phyloP scores from a whole-genome alignment of 23 tunicate genomes.

The Aplidium turbinatum region DNA sequence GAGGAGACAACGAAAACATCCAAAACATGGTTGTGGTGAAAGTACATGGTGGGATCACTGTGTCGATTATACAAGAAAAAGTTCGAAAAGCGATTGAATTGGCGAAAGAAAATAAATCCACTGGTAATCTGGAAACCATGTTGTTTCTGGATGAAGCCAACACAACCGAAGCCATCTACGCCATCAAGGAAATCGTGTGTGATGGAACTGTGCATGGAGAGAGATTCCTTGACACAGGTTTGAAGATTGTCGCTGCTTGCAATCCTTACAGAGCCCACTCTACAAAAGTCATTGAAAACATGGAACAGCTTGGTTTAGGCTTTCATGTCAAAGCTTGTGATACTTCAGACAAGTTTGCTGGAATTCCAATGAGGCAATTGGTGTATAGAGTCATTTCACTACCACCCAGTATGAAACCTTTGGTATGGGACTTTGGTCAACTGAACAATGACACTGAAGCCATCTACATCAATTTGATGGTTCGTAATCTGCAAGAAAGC shows the following conservation, averaged over 20 bases:
- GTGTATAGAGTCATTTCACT: conserved; percentile 62
- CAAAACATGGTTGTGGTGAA: conserved; percentile 44
- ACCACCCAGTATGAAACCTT: conserved; percentile 80
- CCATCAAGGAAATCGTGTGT: conserved; percentile 76
- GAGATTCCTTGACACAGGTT: conserved; percentile 41
- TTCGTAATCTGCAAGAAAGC: conserved; percentile 29
- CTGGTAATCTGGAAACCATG: conserved; percentile 31
- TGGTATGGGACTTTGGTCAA: conserved; percentile 87
- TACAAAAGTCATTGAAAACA: conserved; percentile 28
- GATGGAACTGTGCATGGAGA: conserved; percentile 45
- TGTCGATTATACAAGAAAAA: conserved; percentile 19
- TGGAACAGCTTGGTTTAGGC: conserved; percentile 73
- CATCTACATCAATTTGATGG: conserved; percentile 64
- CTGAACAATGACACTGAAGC: conserved; percentile 54
- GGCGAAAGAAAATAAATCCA: conserved; percentile 23
- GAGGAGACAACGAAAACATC: conserved; percentile 27
- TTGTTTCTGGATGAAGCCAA: conserved; percentile 69
- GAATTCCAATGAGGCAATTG: conserved; percentile 60
- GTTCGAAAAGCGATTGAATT: conserved; percentile 36
- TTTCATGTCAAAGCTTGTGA: conserved; percentile 50
- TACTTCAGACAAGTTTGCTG: conserved; percentile 49
- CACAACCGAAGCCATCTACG: conserved; percentile 74
- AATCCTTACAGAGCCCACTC: conserved; percentile 64
- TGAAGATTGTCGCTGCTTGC: conserved; percentile 71
- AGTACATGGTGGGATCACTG: conserved; percentile 67